phyloP scores from a whole-genome alignment of 2,888 invertebrate genomes.

The Agrenia bidenticulata region DNA sequence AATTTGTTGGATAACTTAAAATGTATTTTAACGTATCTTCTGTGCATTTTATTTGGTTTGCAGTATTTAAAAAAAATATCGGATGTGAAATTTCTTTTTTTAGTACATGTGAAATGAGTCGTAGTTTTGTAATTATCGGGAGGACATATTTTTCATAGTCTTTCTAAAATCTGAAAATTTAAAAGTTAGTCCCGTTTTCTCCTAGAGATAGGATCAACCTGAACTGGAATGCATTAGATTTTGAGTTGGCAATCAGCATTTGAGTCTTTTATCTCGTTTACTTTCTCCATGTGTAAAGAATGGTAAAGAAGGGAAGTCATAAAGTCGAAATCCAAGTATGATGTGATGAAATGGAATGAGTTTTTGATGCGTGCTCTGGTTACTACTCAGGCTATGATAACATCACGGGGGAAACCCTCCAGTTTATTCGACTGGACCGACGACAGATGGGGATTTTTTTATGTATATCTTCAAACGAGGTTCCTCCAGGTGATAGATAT shows the following conservation, averaged over 20 bases:
- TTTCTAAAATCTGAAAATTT: no score
- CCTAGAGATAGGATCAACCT: no score
- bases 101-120: no score
- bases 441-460: constrained; percentile 68
- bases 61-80: no score
- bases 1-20: no score
- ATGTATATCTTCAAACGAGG: constrained; percentile 75
- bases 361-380: constrained; percentile 48
- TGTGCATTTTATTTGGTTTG: no score
- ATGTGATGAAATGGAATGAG: constrained; percentile 49
- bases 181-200: no score
- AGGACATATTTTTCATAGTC: no score
- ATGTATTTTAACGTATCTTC: no score
- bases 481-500: constrained; percentile 47
- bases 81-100: no score
- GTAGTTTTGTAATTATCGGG: no score
- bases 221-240: constrained; percentile 7
- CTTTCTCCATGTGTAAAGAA: not conserved
- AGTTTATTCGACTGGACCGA: constrained; percentile 77
- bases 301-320: constrained; percentile 27
- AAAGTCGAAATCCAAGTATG: constrained; percentile 33
- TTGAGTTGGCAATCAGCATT: not conserved
- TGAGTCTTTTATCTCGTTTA: constrained; percentile 14
- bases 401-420: constrained; percentile 72
- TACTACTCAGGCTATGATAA: constrained; percentile 60